phyloP scores from a whole-genome alignment of 2,113 vertebrate genomes.

The Xiphophorus maculatus region DNA sequence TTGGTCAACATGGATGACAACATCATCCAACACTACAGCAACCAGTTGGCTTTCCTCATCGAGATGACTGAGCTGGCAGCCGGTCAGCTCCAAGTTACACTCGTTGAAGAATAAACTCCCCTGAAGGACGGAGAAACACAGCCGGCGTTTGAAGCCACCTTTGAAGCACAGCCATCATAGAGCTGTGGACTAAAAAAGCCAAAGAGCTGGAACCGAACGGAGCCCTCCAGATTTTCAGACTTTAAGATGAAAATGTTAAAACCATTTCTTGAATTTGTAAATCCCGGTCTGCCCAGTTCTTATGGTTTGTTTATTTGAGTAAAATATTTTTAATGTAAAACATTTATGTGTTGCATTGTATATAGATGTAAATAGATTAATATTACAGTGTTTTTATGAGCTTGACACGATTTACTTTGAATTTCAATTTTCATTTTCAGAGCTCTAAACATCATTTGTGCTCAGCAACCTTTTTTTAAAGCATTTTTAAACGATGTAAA shows the following conservation, averaged over 20 bases:
- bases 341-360: constrained; percentile 73
- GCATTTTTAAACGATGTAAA: constrained; percentile 47
- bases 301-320: constrained; percentile 47
- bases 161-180: constrained; percentile 66
- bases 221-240: constrained; percentile 37
- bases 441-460: constrained; percentile 18
- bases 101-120: constrained; percentile 88
- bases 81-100: constrained; percentile 90
- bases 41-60: constrained; percentile 94
- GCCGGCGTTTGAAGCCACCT: constrained; percentile 40
- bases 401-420: constrained; percentile 41
- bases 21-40: constrained; percentile 97
- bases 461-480: constrained; percentile 11
- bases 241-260: constrained; percentile 22
- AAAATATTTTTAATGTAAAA: constrained; percentile 66
- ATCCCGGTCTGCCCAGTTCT: constrained; percentile 50
- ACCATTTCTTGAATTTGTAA: constrained; percentile 52
- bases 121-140: constrained; percentile 35
- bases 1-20: constrained; percentile 98
- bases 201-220: constrained; percentile 20
- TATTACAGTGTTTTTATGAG: constrained; percentile 69
- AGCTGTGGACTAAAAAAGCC: constrained; percentile 30
- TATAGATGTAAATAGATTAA: constrained; percentile 79
- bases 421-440: constrained; percentile 59
- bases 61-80: constrained; percentile 84